Evolutionary conservation across 2,888 invertebrate species (phyloP).

Genomic region (Leptopterna dolabrata): DNA sequence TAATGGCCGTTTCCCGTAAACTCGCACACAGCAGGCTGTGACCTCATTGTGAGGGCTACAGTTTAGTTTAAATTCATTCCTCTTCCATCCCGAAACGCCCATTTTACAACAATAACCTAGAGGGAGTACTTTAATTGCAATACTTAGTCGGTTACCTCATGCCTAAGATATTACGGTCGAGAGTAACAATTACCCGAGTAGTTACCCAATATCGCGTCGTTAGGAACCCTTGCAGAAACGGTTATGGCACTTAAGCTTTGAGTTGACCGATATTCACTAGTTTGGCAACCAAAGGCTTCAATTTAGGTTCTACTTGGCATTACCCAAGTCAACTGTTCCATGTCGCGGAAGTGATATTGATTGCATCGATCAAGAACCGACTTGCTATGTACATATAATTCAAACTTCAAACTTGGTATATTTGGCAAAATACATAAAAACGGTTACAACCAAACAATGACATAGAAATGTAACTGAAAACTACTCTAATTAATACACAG

Average conservation of each 20-base stretch:
- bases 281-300: background rate
- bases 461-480: no score
- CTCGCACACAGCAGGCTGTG: conserved; percentile 28
- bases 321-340: no score
- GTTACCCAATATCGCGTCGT: conserved; percentile 24
- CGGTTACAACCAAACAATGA: no score
- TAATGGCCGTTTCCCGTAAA: conserved; percentile 32
- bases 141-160: conserved; percentile 6
- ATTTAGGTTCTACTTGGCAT: background rate
- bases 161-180: background rate
- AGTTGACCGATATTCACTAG: background rate
- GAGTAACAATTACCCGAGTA: background rate
- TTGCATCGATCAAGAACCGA: no score
- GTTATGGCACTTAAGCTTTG: background rate
- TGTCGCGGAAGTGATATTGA: no score
- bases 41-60: conserved; percentile 27
- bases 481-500: no score
- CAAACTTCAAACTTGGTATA: no score
- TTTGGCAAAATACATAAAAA: no score
- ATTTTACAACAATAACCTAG: conserved; percentile 25
- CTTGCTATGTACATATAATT: no score
- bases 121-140: conserved; percentile 36
- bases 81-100: background rate
- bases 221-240: background rate
- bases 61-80: conserved; percentile 22